These are phyloP conservation scores for Zaprionus lineosus DNA, from an alignment of 2,888 invertebrate species.

Conservation along the genomic window DNA sequence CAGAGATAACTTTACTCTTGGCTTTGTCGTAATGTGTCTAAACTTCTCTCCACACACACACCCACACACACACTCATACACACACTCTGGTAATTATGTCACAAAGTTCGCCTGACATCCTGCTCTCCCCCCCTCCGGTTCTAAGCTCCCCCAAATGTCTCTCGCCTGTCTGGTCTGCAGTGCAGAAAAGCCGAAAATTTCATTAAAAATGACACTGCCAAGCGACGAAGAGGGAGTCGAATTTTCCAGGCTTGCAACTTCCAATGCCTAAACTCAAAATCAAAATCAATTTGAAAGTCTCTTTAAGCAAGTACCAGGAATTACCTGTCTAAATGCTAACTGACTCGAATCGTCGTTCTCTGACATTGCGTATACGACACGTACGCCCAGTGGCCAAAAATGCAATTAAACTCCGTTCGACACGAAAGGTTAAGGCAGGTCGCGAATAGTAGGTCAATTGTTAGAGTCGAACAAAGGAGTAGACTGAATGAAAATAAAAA, in stretches of 20 bases:
- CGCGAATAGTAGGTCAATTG: constrained; percentile 38
- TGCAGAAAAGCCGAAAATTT: constrained; percentile 57
- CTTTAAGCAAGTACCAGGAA: constrained; percentile 23
- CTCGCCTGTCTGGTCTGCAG: constrained; percentile 47
- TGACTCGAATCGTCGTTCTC: constrained; percentile 23
- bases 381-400: constrained; percentile 25
- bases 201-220: constrained; percentile 44
- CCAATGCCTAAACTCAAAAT: constrained; percentile 51
- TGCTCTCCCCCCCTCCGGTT: background rate
- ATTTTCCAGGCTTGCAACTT: too few relatives aligned
- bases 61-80: too few relatives aligned
- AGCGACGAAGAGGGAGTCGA: too few relatives aligned
- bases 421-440: constrained; percentile 25
- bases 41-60: too few relatives aligned
- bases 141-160: constrained; percentile 35
- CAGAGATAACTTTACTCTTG: constrained; percentile 6
- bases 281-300: constrained; percentile 49
- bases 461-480: constrained; percentile 1
- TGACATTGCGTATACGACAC: constrained; percentile 38
- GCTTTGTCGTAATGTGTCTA: constrained; percentile 14
- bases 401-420: constrained; percentile 46
- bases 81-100: constrained; percentile 31
- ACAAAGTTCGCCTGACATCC: constrained; percentile 40
- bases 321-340: constrained; percentile 47
- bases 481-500: too few relatives aligned